These are phyloP conservation scores for Penaeus monodon DNA, from an alignment of 2,888 invertebrate species.

Conservation along the genomic window DNA sequence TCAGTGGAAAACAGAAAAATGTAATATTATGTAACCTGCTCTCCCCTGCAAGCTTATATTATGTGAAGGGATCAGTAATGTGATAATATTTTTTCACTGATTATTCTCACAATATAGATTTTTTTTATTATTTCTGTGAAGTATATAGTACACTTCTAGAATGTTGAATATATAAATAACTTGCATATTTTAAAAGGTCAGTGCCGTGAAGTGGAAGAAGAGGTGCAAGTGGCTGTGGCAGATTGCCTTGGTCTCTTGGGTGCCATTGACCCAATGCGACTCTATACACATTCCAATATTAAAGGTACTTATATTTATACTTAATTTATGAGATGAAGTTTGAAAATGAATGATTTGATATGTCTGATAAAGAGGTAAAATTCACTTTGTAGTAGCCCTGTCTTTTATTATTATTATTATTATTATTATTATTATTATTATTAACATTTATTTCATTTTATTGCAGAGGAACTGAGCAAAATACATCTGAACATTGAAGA, in stretches of 20 bases:
- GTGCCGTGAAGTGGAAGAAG: conserved; percentile 55
- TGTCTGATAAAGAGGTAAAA: background rate
- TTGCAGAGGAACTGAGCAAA: conserved; percentile 55
- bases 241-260: conserved; percentile 63
- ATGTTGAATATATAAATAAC: background rate
- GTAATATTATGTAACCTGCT: too few relatives aligned
- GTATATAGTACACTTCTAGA: background rate
- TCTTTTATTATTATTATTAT: background rate
- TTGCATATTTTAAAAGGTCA: conserved; percentile 22
- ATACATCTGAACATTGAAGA: conserved; percentile 49
- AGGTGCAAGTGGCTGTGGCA: conserved; percentile 53
- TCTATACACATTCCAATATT: conserved; percentile 48
- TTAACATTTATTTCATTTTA: background rate
- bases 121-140: too few relatives aligned
- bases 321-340: background rate
- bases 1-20: too few relatives aligned
- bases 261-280: conserved; percentile 63
- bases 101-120: too few relatives aligned
- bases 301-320: conserved; percentile 17
- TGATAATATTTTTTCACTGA: too few relatives aligned
- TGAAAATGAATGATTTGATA: background rate
- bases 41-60: too few relatives aligned
- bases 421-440: background rate
- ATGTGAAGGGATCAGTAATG: too few relatives aligned
- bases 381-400: too few relatives aligned